Evolutionary conservation across 2,797 vertebrate genomes (phyloP), one percentile per base, ranked within the genome.

Genomic region (Coracias cyanogaster): DNA sequence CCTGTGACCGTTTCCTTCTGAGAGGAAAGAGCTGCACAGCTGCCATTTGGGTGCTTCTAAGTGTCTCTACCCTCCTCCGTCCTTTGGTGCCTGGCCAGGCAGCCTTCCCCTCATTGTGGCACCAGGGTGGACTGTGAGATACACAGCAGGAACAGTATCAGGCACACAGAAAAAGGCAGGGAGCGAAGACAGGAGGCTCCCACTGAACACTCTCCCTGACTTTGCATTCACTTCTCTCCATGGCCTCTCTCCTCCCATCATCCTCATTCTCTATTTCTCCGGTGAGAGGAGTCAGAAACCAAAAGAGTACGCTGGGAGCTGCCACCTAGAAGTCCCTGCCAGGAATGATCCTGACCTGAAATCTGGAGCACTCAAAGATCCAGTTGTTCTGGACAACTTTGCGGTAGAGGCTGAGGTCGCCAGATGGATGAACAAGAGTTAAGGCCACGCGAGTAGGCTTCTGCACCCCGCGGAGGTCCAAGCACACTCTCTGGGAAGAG

Each of bases 381-480:
- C 94, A 91, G 6, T 61, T 60, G 24, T 85, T 95, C 35, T 80
- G 66, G 31, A 95, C 25, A 0, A 97, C 94, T 29, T 86, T 96
- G 88, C 64, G 93, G 64, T 96, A 97, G 43, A 97, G 86, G 60
- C 95, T 95, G 81, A 97, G 73, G 80, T 96, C 96, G 52, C 91
- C 91, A 80, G 96, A 89, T 0, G 86, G 55, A 39, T 94, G 90
- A 9, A 57, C 45, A 9, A 97, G 93, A 43, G 90, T 92, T 43
- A 97, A 89, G 48, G 81, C 82, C 60, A 97, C 96, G 28, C 73
- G 94, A 82, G 90, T 6, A 7, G 95, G 93, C 60, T 95, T 97
- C 49, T 95, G 91, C 37, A 96, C 35, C 15, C 95, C 95, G 46
- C 88, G 96, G 45, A 98, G 91, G 70, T 98, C 98, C 91, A 98